Base-by-base conservation (phyloP, 1,140 invertebrate genomes). In the Zaprionus kolodkinae region DNA sequence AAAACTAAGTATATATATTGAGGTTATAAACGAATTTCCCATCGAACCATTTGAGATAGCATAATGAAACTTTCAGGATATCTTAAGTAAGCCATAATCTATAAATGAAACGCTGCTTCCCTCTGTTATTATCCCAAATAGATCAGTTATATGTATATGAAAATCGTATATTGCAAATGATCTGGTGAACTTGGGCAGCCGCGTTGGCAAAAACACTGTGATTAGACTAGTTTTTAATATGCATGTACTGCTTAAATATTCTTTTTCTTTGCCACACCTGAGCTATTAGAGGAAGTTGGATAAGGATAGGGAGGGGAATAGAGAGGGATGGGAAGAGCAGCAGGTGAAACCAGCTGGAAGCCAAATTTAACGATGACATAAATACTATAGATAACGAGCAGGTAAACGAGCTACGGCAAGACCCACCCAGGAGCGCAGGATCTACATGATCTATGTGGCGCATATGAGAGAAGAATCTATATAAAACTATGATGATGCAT, bases 221-320 rank as follows among this genome's bases (percentile, higher is more conserved):
- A 86, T 86, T 86, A 86, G 84, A 88, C 83, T 79, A 78, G 84
- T 87, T 87, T 87, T 83, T 88, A 83, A 86, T 86, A 79, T 86
- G 77, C 76, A 79, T 87, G 80, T 71, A 64, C 67, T 79, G 71
- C 76, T 87, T 88, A 87, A 87, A 83, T 88, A 88, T 84, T 83
- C 45, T 78, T 77, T 30, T 54, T 76, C 62, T 6, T 30, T 30
- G 84, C 84, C 83, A 86, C 83, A 86, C 83, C 83, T 88, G 72
- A 55, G 62, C 71, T 54, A 64, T 36, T 52, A 68, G 43, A 64
- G n/a, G 45, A 38, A 64, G 45, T 45, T 38, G 13, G 21, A 21
- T 21, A 21, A 21, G 21, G 21, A 21, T 21, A 21, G 21, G 21
- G 21, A 21, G 21, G 21, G 21, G 21, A 21, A 21, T 38, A 45